Conservation (phyloP, 2,888 invertebrate genomes). For the Ectemnius lituratus region DNA sequence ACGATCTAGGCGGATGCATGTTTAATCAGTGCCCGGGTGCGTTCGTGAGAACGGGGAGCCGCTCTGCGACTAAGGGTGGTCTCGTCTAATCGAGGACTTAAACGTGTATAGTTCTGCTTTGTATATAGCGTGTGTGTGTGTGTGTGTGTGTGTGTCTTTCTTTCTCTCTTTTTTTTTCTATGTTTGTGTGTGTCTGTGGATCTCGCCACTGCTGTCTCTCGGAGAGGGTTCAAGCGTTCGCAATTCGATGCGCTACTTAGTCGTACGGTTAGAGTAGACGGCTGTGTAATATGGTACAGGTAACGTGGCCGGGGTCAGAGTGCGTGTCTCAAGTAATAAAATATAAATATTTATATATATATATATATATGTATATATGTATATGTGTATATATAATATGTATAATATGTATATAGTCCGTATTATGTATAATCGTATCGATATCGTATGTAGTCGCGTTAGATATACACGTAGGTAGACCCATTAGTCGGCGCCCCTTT, state of each 20-base stretch:
- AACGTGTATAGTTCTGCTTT: too few species aligned
- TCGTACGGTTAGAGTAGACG: slow-evolving; percentile 47
- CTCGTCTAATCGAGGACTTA: slow-evolving; percentile 7
- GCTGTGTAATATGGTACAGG: slow-evolving; percentile 55
- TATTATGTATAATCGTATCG: slow-evolving; percentile 24
- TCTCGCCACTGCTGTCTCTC: slow-evolving; percentile 26
- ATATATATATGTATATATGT: slow-evolving; percentile 23
- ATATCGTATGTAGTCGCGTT: slow-evolving; percentile 39
- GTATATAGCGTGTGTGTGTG: too few species aligned
- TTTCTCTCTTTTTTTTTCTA: too few species aligned
- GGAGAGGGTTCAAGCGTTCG: slow-evolving; percentile 62
- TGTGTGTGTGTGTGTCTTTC: too few species aligned
- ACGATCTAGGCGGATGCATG: background rate
- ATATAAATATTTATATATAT: slow-evolving; percentile 62
- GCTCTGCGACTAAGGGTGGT: slow-evolving; percentile 2
- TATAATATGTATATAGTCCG: slow-evolving; percentile 41
- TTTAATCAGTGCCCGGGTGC: slow-evolving; percentile 6
- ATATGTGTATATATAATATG: slow-evolving; percentile 40
- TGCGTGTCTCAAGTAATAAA: slow-evolving; percentile 63
- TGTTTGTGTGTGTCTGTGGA: too few species aligned
- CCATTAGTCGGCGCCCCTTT: slow-evolving; percentile 19
- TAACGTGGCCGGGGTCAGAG: slow-evolving; percentile 67
- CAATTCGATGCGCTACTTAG: slow-evolving; percentile 57
- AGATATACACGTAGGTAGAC: slow-evolving; percentile 40
- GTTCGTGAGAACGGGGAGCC: slow-evolving; percentile 3